phyloP scores from a whole-genome alignment of 1,140 invertebrate species.

The Drosophila takahashii region DNA sequence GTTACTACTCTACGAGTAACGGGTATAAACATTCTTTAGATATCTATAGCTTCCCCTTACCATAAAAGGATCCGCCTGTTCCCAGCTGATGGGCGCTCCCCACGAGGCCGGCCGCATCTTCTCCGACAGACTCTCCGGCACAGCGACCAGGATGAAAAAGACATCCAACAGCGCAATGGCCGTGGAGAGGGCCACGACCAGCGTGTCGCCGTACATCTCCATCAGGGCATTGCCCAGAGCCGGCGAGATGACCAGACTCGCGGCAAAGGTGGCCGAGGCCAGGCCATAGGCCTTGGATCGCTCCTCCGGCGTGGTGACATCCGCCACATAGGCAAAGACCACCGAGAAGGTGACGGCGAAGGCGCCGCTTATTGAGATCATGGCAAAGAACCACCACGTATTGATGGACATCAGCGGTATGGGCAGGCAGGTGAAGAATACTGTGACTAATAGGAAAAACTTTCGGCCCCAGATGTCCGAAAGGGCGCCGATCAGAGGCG shows the following conservation, averaged over 20 bases:
- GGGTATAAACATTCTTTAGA: not conserved
- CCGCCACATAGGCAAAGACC: constrained; percentile 99
- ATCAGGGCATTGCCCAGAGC: constrained; percentile 97
- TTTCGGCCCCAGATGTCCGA: constrained; percentile 99
- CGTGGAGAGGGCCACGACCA: constrained; percentile 98
- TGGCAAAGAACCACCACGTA: constrained; percentile 99
- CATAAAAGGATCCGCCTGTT: constrained; percentile 99
- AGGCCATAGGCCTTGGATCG: constrained; percentile 98
- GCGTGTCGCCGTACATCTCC: constrained; percentile 94
- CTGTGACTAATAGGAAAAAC: constrained; percentile 98
- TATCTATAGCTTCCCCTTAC: constrained; percentile 84
- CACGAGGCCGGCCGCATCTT: constrained; percentile 92
- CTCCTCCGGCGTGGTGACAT: constrained; percentile 99
- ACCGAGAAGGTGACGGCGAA: constrained; percentile 99
- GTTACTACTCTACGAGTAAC: too few relatives aligned
- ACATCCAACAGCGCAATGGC: constrained; percentile 98
- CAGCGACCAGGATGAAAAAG: constrained; percentile 98
- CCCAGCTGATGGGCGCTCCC: constrained; percentile 95
- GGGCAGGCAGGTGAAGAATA: constrained; percentile 99
- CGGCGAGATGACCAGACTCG: constrained; percentile 98
- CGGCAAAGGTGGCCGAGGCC: constrained; percentile 99
- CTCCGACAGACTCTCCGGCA: constrained; percentile 98
- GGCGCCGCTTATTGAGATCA: constrained; percentile 99
- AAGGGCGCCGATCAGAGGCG: constrained; percentile 97
- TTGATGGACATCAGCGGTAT: constrained; percentile 99